Conservation (phyloP, 2,113 vertebrate species). For the Carassius gibelio region DNA sequence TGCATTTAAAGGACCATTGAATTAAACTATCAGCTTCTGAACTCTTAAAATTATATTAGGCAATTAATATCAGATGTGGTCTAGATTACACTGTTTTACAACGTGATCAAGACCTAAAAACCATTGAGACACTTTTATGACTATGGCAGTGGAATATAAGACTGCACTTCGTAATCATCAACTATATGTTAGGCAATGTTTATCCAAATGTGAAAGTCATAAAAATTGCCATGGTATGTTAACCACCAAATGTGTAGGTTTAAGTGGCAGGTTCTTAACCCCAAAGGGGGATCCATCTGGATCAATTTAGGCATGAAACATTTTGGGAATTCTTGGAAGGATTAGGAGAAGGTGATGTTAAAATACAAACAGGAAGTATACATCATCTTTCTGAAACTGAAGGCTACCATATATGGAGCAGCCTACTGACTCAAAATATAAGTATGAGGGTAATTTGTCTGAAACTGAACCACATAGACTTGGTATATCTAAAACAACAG, state of each 20-base stretch:
- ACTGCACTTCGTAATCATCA: neutral
- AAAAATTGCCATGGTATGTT: neutral
- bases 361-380: conserved; percentile 15
- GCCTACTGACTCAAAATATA: neutral
- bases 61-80: conserved; percentile 58
- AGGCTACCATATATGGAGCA: neutral
- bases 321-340: conserved; percentile 6
- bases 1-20: conserved; percentile 46
- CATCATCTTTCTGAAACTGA: neutral
- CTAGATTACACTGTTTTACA: conserved; percentile 38
- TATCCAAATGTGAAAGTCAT: neutral
- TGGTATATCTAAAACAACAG: neutral
- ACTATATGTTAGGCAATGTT: neutral
- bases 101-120: conserved; percentile 46
- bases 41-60: conserved; percentile 52
- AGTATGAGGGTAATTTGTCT: neutral
- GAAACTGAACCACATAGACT: neutral
- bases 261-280: conserved; percentile 28
- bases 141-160: conserved; percentile 51
- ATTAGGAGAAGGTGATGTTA: neutral
- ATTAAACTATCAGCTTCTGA: conserved; percentile 48
- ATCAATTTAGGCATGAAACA: neutral
- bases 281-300: neutral
- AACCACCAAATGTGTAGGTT: conserved; percentile 22
- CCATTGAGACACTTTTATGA: conserved; percentile 48